Evolutionary conservation across 92 coral and sea anemone species (phyloP), one percentile per base, ranked within the genome.

Genomic region (Parazoanthus darwini): DNA sequence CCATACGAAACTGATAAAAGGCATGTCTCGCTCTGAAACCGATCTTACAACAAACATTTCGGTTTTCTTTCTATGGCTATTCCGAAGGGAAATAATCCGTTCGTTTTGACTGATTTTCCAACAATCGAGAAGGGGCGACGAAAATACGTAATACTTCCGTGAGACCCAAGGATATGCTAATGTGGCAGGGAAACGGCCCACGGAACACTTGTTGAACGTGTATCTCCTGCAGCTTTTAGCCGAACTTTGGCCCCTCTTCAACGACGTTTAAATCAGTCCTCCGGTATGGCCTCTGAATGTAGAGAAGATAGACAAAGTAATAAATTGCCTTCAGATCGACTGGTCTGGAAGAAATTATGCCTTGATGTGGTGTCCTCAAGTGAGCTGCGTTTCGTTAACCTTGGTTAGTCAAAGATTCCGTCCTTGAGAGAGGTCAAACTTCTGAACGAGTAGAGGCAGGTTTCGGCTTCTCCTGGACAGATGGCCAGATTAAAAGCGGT

Each of bases 121-220:
- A 56, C 23, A 25, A 38, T 20, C 39, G 33, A 84, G 20, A 29
- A 8, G 35, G 10, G 18, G 44, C 0, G n/a, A 39, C 35, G 16
- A 37, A 39, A 76, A 39, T 8, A 43, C 23, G 72, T 3, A 70
- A 48, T 36, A 84, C 75, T 84, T 84, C 87, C 87, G 87, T 48
- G 87, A 44, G 58, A 84, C 33, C 29, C n/a, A 6, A 33, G 68
- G 6, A 46, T 46, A 50, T 79, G 63, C 16, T 3, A 63, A 63
- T 63, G 70, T 63, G n/a, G 70, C 25, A 63, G 6, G 26, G 25
- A 0, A 63, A 63, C 25, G 70, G 25, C 18, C 26, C 26, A 23
- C 70, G 22, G 7, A 7, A 7, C 70, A 63, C n/a, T 63, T 63
- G 70, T 63, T 63, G n/a, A 63, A 63, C 20, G 68, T 63, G 25